Base-by-base conservation (phyloP, 2,888 invertebrate genomes). In the Disparrhopalites patrizii region DNA sequence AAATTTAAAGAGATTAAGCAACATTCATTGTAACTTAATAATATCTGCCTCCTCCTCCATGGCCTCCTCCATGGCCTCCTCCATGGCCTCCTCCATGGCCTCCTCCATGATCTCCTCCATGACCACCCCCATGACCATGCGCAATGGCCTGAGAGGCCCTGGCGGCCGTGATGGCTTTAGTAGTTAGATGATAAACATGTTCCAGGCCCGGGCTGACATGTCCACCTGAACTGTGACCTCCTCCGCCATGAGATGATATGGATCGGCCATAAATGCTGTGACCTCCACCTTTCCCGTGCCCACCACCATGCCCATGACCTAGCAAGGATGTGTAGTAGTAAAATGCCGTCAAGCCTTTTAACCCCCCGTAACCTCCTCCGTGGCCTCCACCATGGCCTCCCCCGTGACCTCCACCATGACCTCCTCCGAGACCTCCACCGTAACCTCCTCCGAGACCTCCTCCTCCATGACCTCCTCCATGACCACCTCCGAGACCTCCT, bases 81-180 rank as follows among this genome's bases (percentile, higher is more conserved):
- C n/a, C n/a, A n/a, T n/a, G n/a, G n/a, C n/a, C n/a, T n/a, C n/a
- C n/a, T n/a, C n/a, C n/a, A n/a, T n/a, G n/a, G n/a, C n/a, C n/a
- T n/a, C n/a, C 38, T 5, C 57, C 57, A 47, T 60, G 60, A 51
- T 15, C 20, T 3, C 51, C 51, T 10, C 23, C 10, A 50, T 50
- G 15, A 8, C 18, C 31, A 33, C 31, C 31, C 8, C 27, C 20
- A 50, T 61, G 50, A 7, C 47, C 30, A 28, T 23, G 10, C 8
- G 61, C 18, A 51, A 61, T 61, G 23, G 51, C 61, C 25, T 51
- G 51, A 3, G 61, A 61, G 18, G 61, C 61, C 20, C 15, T 28
- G 33, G 61, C 50, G 13, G 50, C 51, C 3, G 47, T 61, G 10
- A 61, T 33, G 15, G 61, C 61, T 8, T 47, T 61, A 10, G 28